A percentile compares a stretch with the other conserved stretches of the same genome.
Conservation (phyloP, 92 coral and sea anemone genomes). For the Zoanthus sociatus region DNA sequence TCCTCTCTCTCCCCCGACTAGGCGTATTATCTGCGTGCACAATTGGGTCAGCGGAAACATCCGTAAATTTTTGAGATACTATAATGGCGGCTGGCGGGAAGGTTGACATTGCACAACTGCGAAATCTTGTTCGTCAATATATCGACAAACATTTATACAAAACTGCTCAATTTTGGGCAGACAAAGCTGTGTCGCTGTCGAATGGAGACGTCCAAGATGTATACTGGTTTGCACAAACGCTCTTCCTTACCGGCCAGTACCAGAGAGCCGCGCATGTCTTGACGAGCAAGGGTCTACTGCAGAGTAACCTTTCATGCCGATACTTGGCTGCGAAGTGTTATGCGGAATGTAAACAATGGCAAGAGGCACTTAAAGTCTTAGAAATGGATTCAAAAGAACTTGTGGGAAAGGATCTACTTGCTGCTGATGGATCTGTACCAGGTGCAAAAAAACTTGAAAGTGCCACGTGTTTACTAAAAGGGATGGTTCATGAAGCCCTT, state of each 20-base stretch:
- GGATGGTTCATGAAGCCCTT: slow-evolving; percentile 91
- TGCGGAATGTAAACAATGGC: slow-evolving; percentile 95
- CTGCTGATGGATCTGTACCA: slow-evolving; percentile 61
- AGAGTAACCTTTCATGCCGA: slow-evolving; percentile 88
- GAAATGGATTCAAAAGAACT: slow-evolving; percentile 85
- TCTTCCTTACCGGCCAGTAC: slow-evolving; percentile 88
- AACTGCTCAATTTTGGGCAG: slow-evolving; percentile 99
- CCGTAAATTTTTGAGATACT: slow-evolving; percentile 19
- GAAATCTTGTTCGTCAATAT: slow-evolving; percentile 95
- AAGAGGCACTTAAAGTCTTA: slow-evolving; percentile 89
- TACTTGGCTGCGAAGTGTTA: slow-evolving; percentile 97
- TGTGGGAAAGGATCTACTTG: slow-evolving; percentile 67
- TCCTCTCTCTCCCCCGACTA: slow-evolving; percentile 49
- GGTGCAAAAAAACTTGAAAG: slow-evolving; percentile 90
- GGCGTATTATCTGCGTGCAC: slow-evolving; percentile 25
- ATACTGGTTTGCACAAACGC: slow-evolving; percentile 95
- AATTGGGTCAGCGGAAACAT: slow-evolving; percentile 64
- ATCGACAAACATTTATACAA: slow-evolving; percentile 95
- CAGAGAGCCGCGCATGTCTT: slow-evolving; percentile 90
- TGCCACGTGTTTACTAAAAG: slow-evolving; percentile 86
- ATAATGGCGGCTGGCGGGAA: slow-evolving; percentile 99
- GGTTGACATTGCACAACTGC: slow-evolving; percentile 96
- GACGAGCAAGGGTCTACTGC: slow-evolving; percentile 83
- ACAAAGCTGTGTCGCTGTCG: slow-evolving; percentile 94
- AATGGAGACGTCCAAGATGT: slow-evolving; percentile 95